Base-by-base conservation (phyloP, 2,888 invertebrate genomes). In the Euspilapteryx auroguttella region DNA sequence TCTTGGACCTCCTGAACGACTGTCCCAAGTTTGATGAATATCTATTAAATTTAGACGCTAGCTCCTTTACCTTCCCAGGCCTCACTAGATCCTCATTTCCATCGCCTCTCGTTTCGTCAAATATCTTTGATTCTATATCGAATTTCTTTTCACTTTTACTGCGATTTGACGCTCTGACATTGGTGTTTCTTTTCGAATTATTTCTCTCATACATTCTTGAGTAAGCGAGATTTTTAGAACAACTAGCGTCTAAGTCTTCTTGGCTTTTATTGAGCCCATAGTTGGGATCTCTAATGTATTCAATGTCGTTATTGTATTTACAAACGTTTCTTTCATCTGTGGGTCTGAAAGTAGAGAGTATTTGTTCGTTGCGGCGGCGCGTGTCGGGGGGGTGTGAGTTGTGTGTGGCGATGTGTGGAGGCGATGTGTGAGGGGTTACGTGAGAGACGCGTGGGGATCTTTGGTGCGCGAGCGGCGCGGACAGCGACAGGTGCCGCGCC, bases 381-480 rank as follows among this genome's bases (percentile, higher is more conserved):
- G 42, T 42, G 47, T 55, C 56, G 8, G 53, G 48, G 22, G 53
- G 53, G 34, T 53, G 61, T 4, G 49, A 24, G 55, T 63, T 65
- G 36, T 68, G 68, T 7, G 61, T 59, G 4, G 58, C 45, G 30
- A 68, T 57, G 33, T 58, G 55, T 13, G 66, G 55, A 34, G 71
- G 56, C 37, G 59, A 66, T 46, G 71, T 56, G 52, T 68, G 63
- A n/a, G n/a, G n/a, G n/a, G n/a, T n/a, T n/a, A n/a, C n/a, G n/a
- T n/a, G n/a, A n/a, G n/a, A n/a, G n/a, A n/a, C n/a, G n/a, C n/a
- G n/a, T n/a, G n/a, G n/a, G 35, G 63, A 52, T 69, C 68, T 65
- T 71, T 75, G 66, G 69, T 75, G 66, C 39, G 66, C 64, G 45
- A 77, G 47, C 40, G 77, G 77, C 45, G 73, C 73, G 37, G 75